Evolutionary conservation across 2,113 vertebrate genomes (phyloP), one percentile per base, ranked within the genome.

Genomic region (Dicentrarchus labrax): DNA sequence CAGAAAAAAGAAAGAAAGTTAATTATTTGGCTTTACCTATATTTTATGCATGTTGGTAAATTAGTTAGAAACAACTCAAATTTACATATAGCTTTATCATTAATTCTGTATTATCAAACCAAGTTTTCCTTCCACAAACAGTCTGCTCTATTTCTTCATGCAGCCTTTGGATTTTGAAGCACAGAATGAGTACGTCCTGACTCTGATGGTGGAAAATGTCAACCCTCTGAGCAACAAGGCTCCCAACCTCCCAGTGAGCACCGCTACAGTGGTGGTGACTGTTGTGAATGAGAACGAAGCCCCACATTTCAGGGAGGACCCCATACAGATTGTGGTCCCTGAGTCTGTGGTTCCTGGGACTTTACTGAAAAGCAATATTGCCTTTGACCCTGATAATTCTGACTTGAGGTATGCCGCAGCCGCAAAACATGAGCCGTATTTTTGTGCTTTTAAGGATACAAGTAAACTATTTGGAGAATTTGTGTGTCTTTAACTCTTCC

Each of bases 91-190:
- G 2, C 22, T 70, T 19, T 61, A 21, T 38, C 8, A 30, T 48
- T 17, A 21, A 65, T 39, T 38, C 6, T 70, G 12, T 19, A 59
- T 17, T 75, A 47, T 54, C 2, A 10, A 59, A 39, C 7, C 22
- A 66, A 45, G 7, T 51, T 67, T 50, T 51, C 54, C 21, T 47
- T 50, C 45, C 16, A 17, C 36, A 24, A 66, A 67, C 8, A 17
- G 19, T 48, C 1, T 72, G 6, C 48, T 39, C 54, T 83, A 21
- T 73, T n/a, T 81, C 77, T 0, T 72, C 12, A n/a, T 74, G 4
- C 94, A 99, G 98, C 96, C 97, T 0, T 92, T 99, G 86, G 97
- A 99, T 92, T 97, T 95, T 4, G 98, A 99, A 91, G 82, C 76
- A 2, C 76, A 86, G 2, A 89, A 83, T 2, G 92, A 86, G 50